A percentile compares a stretch with the other conserved stretches of the same genome.
These are phyloP conservation scores for Drosophila santomea DNA, from an alignment of 1,140 invertebrate species.

Conservation along the genomic window DNA sequence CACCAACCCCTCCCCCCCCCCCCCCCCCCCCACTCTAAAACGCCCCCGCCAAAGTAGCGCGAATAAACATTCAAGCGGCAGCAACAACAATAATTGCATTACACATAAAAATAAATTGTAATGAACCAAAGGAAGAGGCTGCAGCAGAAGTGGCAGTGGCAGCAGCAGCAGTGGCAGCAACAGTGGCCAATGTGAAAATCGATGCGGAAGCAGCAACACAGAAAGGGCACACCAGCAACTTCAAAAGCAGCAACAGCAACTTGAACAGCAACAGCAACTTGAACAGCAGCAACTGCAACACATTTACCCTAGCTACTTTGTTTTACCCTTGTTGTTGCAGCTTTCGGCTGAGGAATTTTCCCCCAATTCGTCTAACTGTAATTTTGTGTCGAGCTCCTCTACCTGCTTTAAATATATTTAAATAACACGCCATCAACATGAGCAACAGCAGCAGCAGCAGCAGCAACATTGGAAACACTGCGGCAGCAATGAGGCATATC, in stretches of 20 bases:
- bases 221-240: conserved; percentile 16
- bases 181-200: conserved; percentile 75
- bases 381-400: conserved; percentile 22
- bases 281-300: conserved; percentile 22
- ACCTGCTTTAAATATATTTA: conserved; percentile 58
- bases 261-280: conserved; percentile 35
- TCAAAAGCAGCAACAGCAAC: conserved; percentile 11
- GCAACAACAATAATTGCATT: conserved; percentile 78
- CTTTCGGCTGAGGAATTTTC: conserved; percentile 38
- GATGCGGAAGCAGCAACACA: conserved; percentile 74
- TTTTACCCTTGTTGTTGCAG: conserved; percentile 16
- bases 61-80: conserved; percentile 59
- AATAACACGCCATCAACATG: conserved; percentile 56
- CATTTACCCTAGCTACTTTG: conserved; percentile 37
- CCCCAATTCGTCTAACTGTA: conserved; percentile 52
- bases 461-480: conserved; percentile 18
- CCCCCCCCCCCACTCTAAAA: neutral
- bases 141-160: conserved; percentile 13
- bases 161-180: conserved; percentile 9
- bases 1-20: neutral
- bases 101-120: conserved; percentile 83
- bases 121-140: conserved; percentile 76
- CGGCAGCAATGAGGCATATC: conserved; percentile 7
- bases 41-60: conserved; percentile 63
- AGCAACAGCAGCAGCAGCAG: conserved; percentile 31